Evolutionary conservation across 1,140 invertebrate species (phyloP), one percentile per base, ranked within the genome.

Genomic region (Ganaspis sp.): DNA sequence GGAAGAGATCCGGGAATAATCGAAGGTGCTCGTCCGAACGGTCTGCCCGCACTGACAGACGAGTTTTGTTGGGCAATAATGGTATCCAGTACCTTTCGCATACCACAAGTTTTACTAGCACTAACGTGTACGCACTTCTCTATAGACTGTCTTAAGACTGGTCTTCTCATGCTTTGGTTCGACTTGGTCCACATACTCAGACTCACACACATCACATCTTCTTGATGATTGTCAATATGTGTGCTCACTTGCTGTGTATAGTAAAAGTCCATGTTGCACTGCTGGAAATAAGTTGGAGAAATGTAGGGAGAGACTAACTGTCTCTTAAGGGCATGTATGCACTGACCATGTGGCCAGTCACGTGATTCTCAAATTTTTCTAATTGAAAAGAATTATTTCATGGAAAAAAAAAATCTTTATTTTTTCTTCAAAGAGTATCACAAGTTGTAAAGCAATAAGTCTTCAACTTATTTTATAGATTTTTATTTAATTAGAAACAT

Each of bases 1-100:
- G 23, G 12, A 29, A 64, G 15, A 64, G 58, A 64, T 4, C 58
- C 15, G 21, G 58, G 12, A 64, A 64, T 64, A 29, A 64, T 34
- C 58, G 11, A 64, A 64, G 23, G 26, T 64, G 12, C 26, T 64
- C 58, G 23, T 34, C 58, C 58, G 58, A 64, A 64, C 58, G 58
- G 58, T 64, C 58, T 64, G 23, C 58, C 58, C 58, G 58, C 11
- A 64, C 58, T 64, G 58, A 29, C 12, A 29, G 58, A 64, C 58
- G 54, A 64, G 54, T 64, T 64, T 29, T 64, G 21, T 64, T 64
- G 54, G 23, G 23, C 54, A 64, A 49, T 49, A 49, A 49, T 45
- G 45, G 45, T 49, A 49, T 49, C n/a, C 1, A n/a, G n/a, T n/a
- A n/a, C 45, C 45, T 34, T 34, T 34, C 29, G 29, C 29, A 34